phyloP scores from a whole-genome alignment of 2,888 invertebrate genomes.

The Andrena chrysosceles region DNA sequence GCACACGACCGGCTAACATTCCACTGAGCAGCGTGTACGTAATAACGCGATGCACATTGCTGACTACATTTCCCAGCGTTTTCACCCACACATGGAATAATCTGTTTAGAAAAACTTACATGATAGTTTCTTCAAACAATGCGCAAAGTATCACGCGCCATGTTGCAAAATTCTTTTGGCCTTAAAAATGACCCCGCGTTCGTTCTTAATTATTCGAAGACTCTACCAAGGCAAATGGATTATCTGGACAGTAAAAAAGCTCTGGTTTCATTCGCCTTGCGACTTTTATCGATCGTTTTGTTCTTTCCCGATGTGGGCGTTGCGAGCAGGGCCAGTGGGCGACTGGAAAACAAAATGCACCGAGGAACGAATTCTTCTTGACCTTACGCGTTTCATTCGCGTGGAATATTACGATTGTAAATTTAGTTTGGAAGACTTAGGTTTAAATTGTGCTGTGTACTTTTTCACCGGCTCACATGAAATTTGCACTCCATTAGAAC shows the following conservation, averaged over 20 bases:
- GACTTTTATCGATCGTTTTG: slow-evolving; percentile 10
- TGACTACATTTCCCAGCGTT: background rate
- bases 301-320: slow-evolving; percentile 29
- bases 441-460: background rate
- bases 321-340: slow-evolving; percentile 9
- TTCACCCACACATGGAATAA: background rate
- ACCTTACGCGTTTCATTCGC: background rate
- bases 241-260: background rate
- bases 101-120: slow-evolving; percentile 5
- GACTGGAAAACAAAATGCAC: slow-evolving; percentile 25
- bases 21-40: background rate
- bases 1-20: background rate
- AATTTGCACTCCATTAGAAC: background rate
- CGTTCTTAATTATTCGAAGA: background rate
- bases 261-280: background rate
- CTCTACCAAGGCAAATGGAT: background rate
- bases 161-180: background rate
- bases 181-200: background rate
- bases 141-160: too few species aligned
- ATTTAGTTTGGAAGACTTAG: background rate
- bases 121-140: slow-evolving; percentile 1
- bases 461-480: background rate
- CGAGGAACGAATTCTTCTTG: slow-evolving; percentile 14
- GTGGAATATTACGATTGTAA: background rate
- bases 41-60: background rate